Evolutionary conservation across 2,797 vertebrate genomes (phyloP).

Genomic region (Gallinago stenura): DNA sequence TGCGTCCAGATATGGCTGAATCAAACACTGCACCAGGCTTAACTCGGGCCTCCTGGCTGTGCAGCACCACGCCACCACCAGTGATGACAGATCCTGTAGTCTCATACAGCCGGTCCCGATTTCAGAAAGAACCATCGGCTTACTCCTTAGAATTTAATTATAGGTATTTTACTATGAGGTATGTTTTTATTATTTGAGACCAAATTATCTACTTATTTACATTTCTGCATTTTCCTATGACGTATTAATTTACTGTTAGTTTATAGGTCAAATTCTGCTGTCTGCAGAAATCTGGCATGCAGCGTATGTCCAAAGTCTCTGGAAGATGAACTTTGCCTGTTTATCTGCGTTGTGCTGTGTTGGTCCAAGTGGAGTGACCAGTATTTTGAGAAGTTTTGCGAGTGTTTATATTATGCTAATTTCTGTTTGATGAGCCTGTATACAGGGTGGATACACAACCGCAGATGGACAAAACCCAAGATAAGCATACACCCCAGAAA

Average conservation of each 20-base stretch:
- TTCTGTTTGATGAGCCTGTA: slow-evolving; percentile 57
- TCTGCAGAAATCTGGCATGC: neutral
- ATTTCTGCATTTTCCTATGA: slow-evolving; percentile 17
- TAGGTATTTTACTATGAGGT: neutral
- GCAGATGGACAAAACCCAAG: slow-evolving; percentile 48
- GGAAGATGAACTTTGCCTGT: neutral
- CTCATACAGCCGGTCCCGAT: neutral
- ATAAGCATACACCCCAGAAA: slow-evolving; percentile 58
- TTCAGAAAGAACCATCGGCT: neutral
- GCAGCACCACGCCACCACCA: neutral
- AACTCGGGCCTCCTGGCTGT: neutral
- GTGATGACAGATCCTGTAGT: neutral
- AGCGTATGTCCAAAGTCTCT: neutral
- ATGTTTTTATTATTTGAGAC: neutral
- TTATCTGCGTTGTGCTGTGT: neutral
- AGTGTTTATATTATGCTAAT: slow-evolving; percentile 53
- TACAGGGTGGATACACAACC: slow-evolving; percentile 14
- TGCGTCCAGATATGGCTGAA: neutral
- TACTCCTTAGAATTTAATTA: neutral
- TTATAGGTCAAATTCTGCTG: slow-evolving; percentile 17
- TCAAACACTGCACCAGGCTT: neutral
- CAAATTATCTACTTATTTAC: neutral
- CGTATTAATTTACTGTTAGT: neutral
- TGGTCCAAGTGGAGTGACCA: neutral
- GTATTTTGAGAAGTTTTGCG: neutral